Base-by-base conservation (phyloP, 2,888 invertebrate species). In the Philaethria dido region DNA sequence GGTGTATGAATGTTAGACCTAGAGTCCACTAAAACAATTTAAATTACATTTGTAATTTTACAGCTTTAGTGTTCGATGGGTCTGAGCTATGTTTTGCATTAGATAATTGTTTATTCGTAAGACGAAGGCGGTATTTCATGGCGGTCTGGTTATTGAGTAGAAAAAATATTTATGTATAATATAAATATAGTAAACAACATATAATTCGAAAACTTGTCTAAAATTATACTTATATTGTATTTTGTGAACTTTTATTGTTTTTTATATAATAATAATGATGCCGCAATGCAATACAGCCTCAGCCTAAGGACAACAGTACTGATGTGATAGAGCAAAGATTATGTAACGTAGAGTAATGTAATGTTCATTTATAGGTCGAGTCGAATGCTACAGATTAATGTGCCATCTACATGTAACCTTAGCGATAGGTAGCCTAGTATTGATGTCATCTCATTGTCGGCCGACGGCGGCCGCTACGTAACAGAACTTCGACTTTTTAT, bases 261-360 rank as follows among this genome's bases (percentile, higher is more conserved):
- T 57, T 42, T 39, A n/a, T n/a, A 25, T n/a, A n/a, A 14, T 45
- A 18, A 14, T 48, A 33, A 33, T 20, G 29, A 62, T 52, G 47
- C 59, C 68, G 68, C 59, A 20, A 60, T 68, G 67, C 64, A 48
- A 67, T 71, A 65, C 59, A 60, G 39, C 78, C 80, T 75, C 78
- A 73, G 74, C 74, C 73, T 84, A 86, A 86, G 82, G 81, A 85
- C 85, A 86, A 82, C 84, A 86, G 89, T 87, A 89, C 89, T 88
- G 89, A 89, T 86, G 88, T 89, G 86, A 87, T 87, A 86, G 85
- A 88, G 87, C 85, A 89, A 89, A 89, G 82, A 87, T 81, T 86
- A 85, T 85, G 84, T 80, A 79, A 80, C 72, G 22, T 62, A 71
- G 69, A 67, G 61, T 70, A 69, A 65, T 68, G 62, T 65, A 60